These are phyloP conservation scores for Habrosyne pyritoides DNA, from an alignment of 2,888 invertebrate species.

Conservation along the genomic window DNA sequence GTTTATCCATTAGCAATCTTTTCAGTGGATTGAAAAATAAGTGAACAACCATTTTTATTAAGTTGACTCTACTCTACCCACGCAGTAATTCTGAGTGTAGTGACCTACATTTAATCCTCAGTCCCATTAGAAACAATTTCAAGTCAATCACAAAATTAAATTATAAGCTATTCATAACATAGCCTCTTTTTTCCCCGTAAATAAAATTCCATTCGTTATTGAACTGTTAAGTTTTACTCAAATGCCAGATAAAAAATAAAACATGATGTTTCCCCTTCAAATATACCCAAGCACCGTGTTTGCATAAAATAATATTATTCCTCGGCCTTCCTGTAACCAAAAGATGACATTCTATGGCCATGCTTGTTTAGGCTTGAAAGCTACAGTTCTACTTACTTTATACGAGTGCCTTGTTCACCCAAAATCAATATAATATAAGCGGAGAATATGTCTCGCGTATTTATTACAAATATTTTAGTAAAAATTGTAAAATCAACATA, in stretches of 20 bases:
- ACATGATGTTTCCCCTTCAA: background rate
- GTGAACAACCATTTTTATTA: background rate
- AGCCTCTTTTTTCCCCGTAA: no score
- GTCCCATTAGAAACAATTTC: background rate
- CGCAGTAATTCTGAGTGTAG: background rate
- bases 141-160: background rate
- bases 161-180: background rate
- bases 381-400: background rate
- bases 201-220: no score
- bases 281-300: background rate
- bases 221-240: background rate
- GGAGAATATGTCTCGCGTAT: no score
- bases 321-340: background rate
- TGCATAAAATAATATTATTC: background rate
- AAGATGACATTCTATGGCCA: slow-evolving; percentile 1
- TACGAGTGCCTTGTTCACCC: background rate
- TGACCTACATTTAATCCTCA: background rate
- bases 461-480: no score
- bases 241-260: background rate
- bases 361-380: slow-evolving; percentile 2
- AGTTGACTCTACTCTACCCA: background rate
- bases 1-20: background rate
- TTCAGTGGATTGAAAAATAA: background rate
- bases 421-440: background rate
- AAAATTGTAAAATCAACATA: no score